Evolutionary conservation across 2,113 vertebrate genomes (phyloP).

Genomic region (Rostratula benghalensis): DNA sequence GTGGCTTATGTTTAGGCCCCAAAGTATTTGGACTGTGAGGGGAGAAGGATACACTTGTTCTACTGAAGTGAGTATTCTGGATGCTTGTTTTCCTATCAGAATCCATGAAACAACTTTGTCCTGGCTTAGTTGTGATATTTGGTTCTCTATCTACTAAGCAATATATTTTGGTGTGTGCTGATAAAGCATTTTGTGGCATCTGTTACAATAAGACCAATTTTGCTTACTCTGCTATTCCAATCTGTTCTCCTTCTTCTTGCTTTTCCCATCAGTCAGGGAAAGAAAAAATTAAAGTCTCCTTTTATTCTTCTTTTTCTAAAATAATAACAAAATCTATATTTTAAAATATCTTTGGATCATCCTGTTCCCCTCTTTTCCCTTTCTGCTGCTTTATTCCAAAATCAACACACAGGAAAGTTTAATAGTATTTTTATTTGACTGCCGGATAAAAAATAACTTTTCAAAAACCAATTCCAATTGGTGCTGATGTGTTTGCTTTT

Average conservation of each 20-base stretch:
- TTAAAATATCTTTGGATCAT: not conserved
- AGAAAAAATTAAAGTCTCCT: not conserved
- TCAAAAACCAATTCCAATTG: not conserved
- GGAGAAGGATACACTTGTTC: not conserved
- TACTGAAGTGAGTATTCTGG: not conserved
- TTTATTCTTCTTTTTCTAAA: not conserved
- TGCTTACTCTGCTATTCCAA: not conserved
- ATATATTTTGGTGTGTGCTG: constrained; percentile 28
- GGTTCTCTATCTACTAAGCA: not conserved
- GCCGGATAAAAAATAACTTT: not conserved
- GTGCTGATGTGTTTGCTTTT: constrained; percentile 22
- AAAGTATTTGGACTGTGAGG: not conserved
- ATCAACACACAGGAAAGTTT: not conserved
- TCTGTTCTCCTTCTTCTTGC: not conserved
- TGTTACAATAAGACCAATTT: not conserved
- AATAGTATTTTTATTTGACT: not conserved
- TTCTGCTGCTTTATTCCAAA: not conserved
- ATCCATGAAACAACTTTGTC: not conserved
- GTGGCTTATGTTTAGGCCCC: not conserved
- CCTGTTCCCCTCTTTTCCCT: not conserved
- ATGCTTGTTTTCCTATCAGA: not conserved
- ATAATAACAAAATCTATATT: not conserved
- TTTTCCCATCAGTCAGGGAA: not conserved
- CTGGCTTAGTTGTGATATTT: not conserved
- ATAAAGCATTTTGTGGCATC: not conserved